Evolutionary conservation across 2,888 invertebrate species (phyloP), one percentile per base, ranked within the genome.

Genomic region (Rhingia rostrata): DNA sequence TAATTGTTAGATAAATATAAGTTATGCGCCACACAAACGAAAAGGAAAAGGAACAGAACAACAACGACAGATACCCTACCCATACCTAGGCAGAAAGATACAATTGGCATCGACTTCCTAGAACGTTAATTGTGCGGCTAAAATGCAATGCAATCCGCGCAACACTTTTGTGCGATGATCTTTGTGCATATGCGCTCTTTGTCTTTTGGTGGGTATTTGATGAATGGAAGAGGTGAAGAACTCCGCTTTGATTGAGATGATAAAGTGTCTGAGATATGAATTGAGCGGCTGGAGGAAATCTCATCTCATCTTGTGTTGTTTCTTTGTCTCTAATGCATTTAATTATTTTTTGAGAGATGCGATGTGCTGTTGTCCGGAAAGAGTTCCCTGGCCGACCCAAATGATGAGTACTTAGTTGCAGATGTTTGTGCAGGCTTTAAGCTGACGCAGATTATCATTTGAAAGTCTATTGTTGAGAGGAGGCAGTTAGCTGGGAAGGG

Each of bases 1-100:
- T 84, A 84, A 84, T 84, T 84, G 83, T 84, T 84, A 70, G 84
- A 84, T 84, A 84, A 84, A 84, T 84, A 84, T 84, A 80, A 84
- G 84, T 84, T 84, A 75, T 84, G 69, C 84, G 35, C 53, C 32
- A 53, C 35, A 41, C 80, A 75, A 84, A 84, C 66, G 84, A 80
- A 84, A 84, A 84, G 75, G 80, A 84, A 84, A 84, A 80, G 75
- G 80, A 84, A 84, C 80, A 80, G 79, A 79, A 74, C 74, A 80
- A 60, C 73, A 37, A 74, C 63, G 60, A 61, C 82, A 82, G 78
- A 73, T 45, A 45, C 35, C 43, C 60, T 35, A 51, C 60, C 54
- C 43, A 22, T 22, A 22, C 22, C 22, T 22, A 37, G 39, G 5
- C 39, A 10, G 32, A 43, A 45, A 33, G 53, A 47, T 58, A 73